These are phyloP conservation scores for Tenthredo scrophulariae DNA, from an alignment of 2,888 invertebrate species.

Conservation along the genomic window DNA sequence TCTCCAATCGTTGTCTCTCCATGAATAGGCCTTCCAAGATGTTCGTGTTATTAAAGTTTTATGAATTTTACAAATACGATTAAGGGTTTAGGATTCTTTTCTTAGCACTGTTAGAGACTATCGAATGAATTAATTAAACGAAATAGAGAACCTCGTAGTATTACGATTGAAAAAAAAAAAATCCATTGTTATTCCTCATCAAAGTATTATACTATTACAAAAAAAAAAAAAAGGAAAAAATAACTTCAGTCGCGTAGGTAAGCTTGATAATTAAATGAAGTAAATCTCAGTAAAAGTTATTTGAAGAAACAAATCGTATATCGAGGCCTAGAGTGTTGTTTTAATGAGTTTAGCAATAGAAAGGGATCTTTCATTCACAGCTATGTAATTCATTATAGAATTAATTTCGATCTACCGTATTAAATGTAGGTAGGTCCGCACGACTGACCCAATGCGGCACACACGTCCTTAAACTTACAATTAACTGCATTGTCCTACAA, in stretches of 20 bases:
- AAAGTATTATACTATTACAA: constrained; percentile 35
- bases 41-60: constrained; percentile 64
- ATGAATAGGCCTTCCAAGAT: constrained; percentile 68
- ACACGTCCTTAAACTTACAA: constrained; percentile 66
- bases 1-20: constrained; percentile 60
- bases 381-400: constrained; percentile 5
- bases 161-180: constrained; percentile 1
- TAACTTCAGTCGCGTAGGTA: constrained; percentile 17
- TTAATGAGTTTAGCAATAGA: constrained; percentile 4
- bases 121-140: constrained; percentile 25
- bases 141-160: constrained; percentile 25
- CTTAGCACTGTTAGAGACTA: constrained; percentile 38
- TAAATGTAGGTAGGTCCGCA: constrained; percentile 72
- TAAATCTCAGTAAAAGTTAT: constrained; percentile 25
- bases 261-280: background rate
- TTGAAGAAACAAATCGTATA: constrained; percentile 10
- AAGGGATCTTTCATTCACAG: constrained; percentile 15
- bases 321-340: constrained; percentile 35
- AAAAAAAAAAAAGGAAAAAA: background rate
- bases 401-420: constrained; percentile 33
- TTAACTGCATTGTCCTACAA: constrained; percentile 63
- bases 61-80: constrained; percentile 58
- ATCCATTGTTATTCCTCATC: constrained; percentile 41
- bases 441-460: constrained; percentile 77
- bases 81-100: constrained; percentile 38